A percentile compares a stretch with the other conserved stretches of the same genome.
These are phyloP conservation scores for Cantharis nigra DNA, from an alignment of 2,888 invertebrate genomes.

Conservation along the genomic window DNA sequence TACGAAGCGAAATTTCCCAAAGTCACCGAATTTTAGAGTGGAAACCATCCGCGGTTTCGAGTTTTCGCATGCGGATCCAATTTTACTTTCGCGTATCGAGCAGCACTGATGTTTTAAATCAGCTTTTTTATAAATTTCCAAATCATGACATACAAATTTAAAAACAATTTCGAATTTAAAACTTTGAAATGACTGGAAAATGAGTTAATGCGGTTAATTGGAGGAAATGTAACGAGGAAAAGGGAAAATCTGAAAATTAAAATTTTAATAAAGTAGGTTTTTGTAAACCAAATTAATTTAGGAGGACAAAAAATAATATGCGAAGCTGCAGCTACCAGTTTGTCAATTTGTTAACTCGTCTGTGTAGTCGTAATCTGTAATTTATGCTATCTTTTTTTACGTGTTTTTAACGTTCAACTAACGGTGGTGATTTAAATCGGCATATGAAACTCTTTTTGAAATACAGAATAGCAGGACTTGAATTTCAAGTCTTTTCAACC, in stretches of 20 bases:
- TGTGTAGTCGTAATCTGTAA: not conserved
- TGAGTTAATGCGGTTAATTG: not conserved
- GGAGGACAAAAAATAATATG: not conserved
- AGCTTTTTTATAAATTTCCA: too few relatives aligned
- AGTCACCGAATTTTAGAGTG: not conserved
- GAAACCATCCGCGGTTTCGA: too few relatives aligned
- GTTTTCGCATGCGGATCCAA: too few relatives aligned
- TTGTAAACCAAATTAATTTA: not conserved
- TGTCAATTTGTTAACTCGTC: not conserved
- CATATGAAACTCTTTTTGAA: too few relatives aligned
- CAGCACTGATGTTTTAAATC: too few relatives aligned
- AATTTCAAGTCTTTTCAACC: too few relatives aligned
- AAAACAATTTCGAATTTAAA: not conserved
- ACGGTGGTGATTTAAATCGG: too few relatives aligned
- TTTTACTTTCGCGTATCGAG: too few relatives aligned
- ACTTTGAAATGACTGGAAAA: not conserved
- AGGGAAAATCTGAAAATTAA: not conserved
- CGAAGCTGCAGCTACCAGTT: not conserved
- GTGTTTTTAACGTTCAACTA: too few relatives aligned
- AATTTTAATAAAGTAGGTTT: not conserved
- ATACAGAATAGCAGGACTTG: too few relatives aligned
- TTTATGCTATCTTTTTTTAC: too few relatives aligned
- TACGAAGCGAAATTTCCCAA: not conserved
- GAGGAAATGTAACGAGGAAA: not conserved
- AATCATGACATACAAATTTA: not conserved